These are phyloP conservation scores for Drosophila albomicans DNA, from an alignment of 1,140 invertebrate genomes.

Conservation along the genomic window DNA sequence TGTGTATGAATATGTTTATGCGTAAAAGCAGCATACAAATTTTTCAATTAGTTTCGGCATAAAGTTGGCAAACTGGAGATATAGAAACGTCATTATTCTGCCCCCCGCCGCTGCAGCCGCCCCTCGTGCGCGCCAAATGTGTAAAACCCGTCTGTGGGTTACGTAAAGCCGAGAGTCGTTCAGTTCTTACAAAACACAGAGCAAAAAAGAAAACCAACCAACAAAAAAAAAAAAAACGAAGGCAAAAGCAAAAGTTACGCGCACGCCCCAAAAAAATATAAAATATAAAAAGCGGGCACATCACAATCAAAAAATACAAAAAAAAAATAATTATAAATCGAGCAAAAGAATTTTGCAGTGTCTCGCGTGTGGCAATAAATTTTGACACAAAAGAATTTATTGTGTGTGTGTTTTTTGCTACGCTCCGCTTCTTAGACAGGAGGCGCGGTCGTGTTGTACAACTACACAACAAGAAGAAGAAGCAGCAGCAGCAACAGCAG, in stretches of 20 bases:
- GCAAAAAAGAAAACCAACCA: constrained; percentile 25
- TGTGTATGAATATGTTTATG: constrained; percentile 15
- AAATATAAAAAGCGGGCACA: constrained; percentile 17
- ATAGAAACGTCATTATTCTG: constrained; percentile 22
- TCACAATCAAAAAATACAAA: constrained; percentile 40
- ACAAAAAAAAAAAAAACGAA: constrained; percentile 34
- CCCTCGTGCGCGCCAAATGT: background rate
- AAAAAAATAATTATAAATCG: constrained; percentile 56
- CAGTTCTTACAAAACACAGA: constrained; percentile 77
- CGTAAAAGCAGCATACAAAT: constrained; percentile 16
- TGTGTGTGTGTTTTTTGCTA: constrained; percentile 29
- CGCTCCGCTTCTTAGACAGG: constrained; percentile 44
- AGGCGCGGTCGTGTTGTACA: constrained; percentile 71
- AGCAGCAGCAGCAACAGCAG: constrained; percentile 27
- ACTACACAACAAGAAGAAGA: constrained; percentile 44
- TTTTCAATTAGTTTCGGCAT: constrained; percentile 15
- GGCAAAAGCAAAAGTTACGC: constrained; percentile 65
- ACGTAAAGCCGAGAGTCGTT: constrained; percentile 75
- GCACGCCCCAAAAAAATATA: constrained; percentile 49
- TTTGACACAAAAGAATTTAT: constrained; percentile 57
- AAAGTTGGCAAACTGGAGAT: constrained; percentile 7
- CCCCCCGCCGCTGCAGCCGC: background rate
- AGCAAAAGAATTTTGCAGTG: constrained; percentile 60
- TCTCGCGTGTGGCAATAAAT: constrained; percentile 75
- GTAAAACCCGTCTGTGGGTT: constrained; percentile 70